Base-by-base conservation (phyloP, 2,113 vertebrate genomes). In the Eurypyga helias region DNA sequence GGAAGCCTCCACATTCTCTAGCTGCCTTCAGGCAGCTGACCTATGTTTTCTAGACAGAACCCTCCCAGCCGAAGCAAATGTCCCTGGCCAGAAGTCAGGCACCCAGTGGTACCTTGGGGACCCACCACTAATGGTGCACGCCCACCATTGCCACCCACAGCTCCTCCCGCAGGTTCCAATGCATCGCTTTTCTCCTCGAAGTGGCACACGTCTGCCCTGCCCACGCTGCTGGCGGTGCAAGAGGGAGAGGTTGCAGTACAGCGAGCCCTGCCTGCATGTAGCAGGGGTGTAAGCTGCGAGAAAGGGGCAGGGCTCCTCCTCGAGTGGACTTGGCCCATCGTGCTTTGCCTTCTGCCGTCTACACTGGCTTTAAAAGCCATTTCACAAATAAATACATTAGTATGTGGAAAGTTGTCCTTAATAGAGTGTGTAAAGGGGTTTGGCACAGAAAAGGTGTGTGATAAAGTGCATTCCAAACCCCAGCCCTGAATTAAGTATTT, bases 391-490 rank as follows among this genome's bases (percentile, higher is more conserved):
- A 97, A 92, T 83, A 90, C 73, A 76, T 93, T 71, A 93, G 81
- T 49, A 61, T 94, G 83, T 96, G 96, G 95, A 97, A 97, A 97
- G 82, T 93, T 95, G 86, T 86, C 62, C 82, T 95, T 96, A 85
- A 95, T 45, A 95, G 89, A 93, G 70, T 87, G 80, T 79, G 57
- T 83, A 96, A 97, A 95, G 94, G 70, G 72, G 87, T 94, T 97
- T 98, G 98, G 98, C 97, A 98, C 34, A 51, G 71, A 95, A 97
- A 97, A 98, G 84, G 94, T 95, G 97, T 96, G 95, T 94, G 97
- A 97, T 94, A 98, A 96, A 98, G 92, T 90, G 78, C 95, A 97
- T 96, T 97, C 87, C 96, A 97, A 98, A 96, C 78, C 43, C 92
- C 87, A 96, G 80, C 85, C 92, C 77, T 92, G 95, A 98, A 97